These are phyloP conservation scores for Polydrusus tereticollis DNA, from an alignment of 2,888 invertebrate species.

Conservation along the genomic window DNA sequence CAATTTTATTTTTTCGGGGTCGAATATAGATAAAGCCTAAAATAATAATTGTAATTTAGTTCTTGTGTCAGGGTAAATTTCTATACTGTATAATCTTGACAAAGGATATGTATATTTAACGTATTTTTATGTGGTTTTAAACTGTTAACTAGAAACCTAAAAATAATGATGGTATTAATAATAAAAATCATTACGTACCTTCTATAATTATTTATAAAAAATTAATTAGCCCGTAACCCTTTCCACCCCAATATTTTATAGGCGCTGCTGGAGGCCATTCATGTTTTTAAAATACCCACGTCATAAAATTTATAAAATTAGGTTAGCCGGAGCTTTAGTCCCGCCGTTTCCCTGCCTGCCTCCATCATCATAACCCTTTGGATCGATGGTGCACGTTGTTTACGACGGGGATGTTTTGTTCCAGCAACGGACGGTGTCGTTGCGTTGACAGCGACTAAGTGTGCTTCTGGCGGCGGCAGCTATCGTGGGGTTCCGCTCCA, in stretches of 20 bases:
- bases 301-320: constrained; percentile 24
- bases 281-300: constrained; percentile 11
- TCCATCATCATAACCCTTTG: constrained; percentile 31
- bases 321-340: constrained; percentile 18
- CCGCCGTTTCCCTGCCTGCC: constrained; percentile 11
- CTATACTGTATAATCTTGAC: too few species aligned
- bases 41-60: too few species aligned
- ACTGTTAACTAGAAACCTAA: too few species aligned
- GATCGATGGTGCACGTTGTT: constrained; percentile 42
- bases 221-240: background rate
- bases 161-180: background rate
- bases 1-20: too few species aligned
- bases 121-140: too few species aligned
- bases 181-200: background rate
- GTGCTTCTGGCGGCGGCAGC: constrained; percentile 47
- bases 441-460: constrained; percentile 49
- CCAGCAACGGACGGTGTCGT: constrained; percentile 39
- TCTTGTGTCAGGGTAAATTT: too few species aligned
- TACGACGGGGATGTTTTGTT: constrained; percentile 45
- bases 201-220: background rate
- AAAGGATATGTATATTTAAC: too few species aligned
- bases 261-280: background rate
- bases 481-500: constrained; percentile 57
- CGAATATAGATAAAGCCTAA: too few species aligned
- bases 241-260: background rate